Base-by-base conservation (phyloP, 1,140 invertebrate genomes). In the Drosophila suzukii region DNA sequence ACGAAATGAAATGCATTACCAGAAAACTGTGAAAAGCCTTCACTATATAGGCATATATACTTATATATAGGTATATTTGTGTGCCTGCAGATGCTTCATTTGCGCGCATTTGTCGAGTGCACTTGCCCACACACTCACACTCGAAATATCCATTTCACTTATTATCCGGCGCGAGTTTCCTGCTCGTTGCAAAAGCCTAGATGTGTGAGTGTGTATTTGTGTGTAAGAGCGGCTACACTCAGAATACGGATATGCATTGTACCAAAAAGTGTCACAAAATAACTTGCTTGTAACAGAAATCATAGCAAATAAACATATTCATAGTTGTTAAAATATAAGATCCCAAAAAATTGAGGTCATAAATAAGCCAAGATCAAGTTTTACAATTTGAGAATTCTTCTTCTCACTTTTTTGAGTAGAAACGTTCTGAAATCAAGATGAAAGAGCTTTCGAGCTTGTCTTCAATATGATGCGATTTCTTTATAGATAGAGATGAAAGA, bases 1-100 rank as follows among this genome's bases (percentile, higher is more conserved):
- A 82, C 78, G 86, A 89, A 89, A 89, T 85, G 81, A 88, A 86
- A 81, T 88, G 82, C 82, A 86, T 86, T 86, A 81, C 77, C 74
- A 50, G 17, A 41, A 85, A 85, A 81, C 81, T 81, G 66, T 73
- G 47, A 59, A 57, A 59, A 47, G 44, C 47, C 30, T 57, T 44
- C 38, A 38, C 56, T 17, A 34, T 44, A 61, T 43, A 20, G 30
- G 12, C 46, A 47, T 32, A 32, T 72, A 53, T 30, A 24, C 6
- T 3, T 53, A 39, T 30, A 39, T 17, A 3, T 55, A 24, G 38
- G 20, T 41, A 39, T 38, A 36, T 32, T 63, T 65, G 44, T 17
- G 15, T 36, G 36, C 32, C 54, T 56, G 34, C 65, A 71, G 59
- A 78, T 74, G 68, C 75, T 86, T 85, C 82, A 85, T 81, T 84